A percentile compares a stretch with the other conserved stretches of the same genome.
Conservation (phyloP, 2,888 invertebrate genomes). For the Hipparchia sbordonii region DNA sequence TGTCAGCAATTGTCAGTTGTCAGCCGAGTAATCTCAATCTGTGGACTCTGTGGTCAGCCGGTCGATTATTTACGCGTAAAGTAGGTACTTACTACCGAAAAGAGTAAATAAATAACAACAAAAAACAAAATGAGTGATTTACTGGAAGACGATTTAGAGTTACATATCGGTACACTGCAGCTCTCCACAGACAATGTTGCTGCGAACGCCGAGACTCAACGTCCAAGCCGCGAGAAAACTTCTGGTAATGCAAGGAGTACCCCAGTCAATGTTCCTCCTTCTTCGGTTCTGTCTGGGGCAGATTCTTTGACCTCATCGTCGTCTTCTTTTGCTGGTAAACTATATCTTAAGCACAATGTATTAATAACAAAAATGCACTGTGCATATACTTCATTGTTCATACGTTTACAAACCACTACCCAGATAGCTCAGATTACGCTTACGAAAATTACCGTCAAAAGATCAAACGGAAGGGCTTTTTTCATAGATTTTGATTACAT, state of each 20-base stretch:
- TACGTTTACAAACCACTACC: background rate
- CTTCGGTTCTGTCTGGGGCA: conserved; percentile 75
- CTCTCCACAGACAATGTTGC: conserved; percentile 60
- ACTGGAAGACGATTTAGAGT: conserved; percentile 82
- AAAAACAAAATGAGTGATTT: conserved; percentile 65
- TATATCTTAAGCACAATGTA: background rate
- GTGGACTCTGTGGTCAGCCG: conserved; percentile 40
- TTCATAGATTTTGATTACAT: too few species aligned
- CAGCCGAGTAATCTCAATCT: background rate
- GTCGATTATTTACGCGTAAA: conserved; percentile 64
- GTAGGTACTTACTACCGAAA: background rate
- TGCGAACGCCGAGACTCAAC: conserved; percentile 52
- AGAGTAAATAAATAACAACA: conserved; percentile 27
- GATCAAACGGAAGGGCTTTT: too few species aligned
- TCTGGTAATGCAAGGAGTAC: conserved; percentile 53
- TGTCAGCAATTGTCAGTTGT: too few species aligned
- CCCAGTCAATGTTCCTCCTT: conserved; percentile 59
- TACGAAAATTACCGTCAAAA: too few species aligned
- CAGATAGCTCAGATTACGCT: too few species aligned
- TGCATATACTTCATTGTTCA: background rate
- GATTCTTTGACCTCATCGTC: conserved; percentile 74
- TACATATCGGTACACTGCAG: conserved; percentile 81
- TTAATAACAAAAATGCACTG: background rate
- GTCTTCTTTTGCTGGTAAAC: conserved; percentile 70
- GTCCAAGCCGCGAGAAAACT: conserved; percentile 44